These are phyloP conservation scores for Sander lucioperca DNA, from an alignment of 2,113 vertebrate species.

Conservation along the genomic window DNA sequence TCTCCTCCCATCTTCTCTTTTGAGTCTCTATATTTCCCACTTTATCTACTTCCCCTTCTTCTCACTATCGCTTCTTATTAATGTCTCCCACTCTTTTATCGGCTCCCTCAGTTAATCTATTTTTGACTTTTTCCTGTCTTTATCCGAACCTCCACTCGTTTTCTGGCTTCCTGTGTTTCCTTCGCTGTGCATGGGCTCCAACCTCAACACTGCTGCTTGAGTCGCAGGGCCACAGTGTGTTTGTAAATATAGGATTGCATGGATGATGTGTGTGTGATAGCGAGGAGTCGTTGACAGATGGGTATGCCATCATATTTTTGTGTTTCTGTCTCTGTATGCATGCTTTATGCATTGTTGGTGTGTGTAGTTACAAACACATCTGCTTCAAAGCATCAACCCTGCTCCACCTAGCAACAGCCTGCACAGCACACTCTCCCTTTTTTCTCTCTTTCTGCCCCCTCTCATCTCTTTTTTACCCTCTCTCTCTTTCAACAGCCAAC, in stretches of 20 bases:
- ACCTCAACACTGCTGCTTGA: conserved; percentile 5
- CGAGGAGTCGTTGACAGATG: not conserved
- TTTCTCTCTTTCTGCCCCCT: conserved; percentile 17
- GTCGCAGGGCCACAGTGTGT: conserved; percentile 13
- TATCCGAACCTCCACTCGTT: conserved; percentile 17
- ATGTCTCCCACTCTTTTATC: conserved; percentile 23
- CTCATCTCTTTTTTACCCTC: conserved; percentile 32
- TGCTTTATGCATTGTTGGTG: not conserved
- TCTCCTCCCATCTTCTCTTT: not conserved
- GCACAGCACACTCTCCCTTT: conserved; percentile 22
- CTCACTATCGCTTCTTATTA: conserved; percentile 25
- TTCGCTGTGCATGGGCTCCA: conserved; percentile 15
- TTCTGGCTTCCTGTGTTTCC: not conserved
- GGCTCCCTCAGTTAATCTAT: conserved; percentile 9
- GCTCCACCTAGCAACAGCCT: conserved; percentile 79
- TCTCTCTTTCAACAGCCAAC: conserved; percentile 30
- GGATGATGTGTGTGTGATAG: not conserved
- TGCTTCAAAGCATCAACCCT: conserved; percentile 54
- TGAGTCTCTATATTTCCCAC: not conserved
- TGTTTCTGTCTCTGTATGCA: not conserved
- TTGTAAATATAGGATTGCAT: not conserved
- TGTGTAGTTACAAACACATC: conserved; percentile 29
- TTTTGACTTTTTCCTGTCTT: conserved; percentile 28
- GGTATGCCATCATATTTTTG: not conserved
- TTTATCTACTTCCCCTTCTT: conserved; percentile 24